Percentiles rank a stretch among this genome's conserved stretches.
These are phyloP conservation scores for Trinorchestia longiramus DNA, from an alignment of 1,140 invertebrate genomes.

Conservation along the genomic window DNA sequence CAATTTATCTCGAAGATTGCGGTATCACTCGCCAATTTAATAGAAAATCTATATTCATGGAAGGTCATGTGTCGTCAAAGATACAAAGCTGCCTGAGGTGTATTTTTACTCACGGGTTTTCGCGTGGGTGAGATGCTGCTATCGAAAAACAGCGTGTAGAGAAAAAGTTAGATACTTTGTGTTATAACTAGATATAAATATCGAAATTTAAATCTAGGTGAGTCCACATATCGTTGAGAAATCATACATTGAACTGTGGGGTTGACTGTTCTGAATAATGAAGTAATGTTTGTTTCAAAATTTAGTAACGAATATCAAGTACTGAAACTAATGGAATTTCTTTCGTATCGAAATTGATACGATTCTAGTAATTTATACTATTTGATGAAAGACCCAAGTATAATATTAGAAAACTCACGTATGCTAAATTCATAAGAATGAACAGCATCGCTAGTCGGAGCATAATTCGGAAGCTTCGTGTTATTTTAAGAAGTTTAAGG, in stretches of 20 bases:
- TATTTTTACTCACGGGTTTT: neutral
- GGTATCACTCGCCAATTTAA: neutral
- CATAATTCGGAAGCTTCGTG: neutral
- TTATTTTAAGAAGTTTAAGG: neutral
- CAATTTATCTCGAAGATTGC: neutral
- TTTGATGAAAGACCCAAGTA: neutral
- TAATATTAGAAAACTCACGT: neutral
- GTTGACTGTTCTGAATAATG: neutral
- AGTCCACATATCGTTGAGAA: neutral
- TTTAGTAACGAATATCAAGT: neutral
- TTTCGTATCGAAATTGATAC: neutral
- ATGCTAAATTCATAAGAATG: neutral
- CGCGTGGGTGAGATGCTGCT: neutral
- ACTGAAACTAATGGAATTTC: neutral
- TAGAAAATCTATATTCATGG: neutral
- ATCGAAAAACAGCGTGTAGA: too few species aligned
- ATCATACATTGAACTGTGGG: neutral
- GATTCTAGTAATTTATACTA: neutral
- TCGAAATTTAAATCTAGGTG: too few species aligned
- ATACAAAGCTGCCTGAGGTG: neutral
- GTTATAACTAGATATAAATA: neutral
- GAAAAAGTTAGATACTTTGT: neutral
- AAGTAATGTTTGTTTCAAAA: neutral
- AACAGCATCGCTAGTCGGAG: neutral
- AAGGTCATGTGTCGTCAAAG: neutral